Conservation (phyloP, 2,797 vertebrate genomes). For the Erithacus rubecula region DNA sequence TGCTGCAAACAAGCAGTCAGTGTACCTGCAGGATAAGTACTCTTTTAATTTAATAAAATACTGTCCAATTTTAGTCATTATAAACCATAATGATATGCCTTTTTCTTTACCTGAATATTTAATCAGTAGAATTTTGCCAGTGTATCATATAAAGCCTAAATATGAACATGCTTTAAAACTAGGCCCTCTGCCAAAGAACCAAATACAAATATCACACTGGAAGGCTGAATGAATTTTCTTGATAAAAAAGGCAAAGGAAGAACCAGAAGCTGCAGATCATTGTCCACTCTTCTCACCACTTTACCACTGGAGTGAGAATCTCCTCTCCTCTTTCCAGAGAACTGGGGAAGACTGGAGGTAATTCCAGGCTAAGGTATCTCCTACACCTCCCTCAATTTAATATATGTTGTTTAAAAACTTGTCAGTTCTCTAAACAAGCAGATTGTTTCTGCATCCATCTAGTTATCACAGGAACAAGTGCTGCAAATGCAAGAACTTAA, state of each 20-base stretch:
- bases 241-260: not conserved
- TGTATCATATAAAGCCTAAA: not conserved
- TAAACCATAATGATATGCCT: not conserved
- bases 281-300: not conserved
- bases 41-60: not conserved
- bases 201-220: not conserved
- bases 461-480: not conserved
- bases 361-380: not conserved
- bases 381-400: not conserved
- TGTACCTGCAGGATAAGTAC: not conserved
- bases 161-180: not conserved
- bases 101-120: not conserved
- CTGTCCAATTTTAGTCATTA: not conserved
- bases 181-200: not conserved
- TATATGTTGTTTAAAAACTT: not conserved
- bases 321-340: not conserved
- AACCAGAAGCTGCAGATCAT: not conserved
- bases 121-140: not conserved
- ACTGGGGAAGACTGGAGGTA: not conserved
- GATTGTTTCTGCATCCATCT: not conserved
- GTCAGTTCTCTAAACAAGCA: not conserved
- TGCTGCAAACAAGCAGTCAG: not conserved
- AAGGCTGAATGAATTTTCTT: not conserved
- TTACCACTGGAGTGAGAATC: not conserved
- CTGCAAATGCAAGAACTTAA: not conserved